Conservation (phyloP, 37 sponge, comb jelly and placozoan genomes). For the Sycon ciliatum region DNA sequence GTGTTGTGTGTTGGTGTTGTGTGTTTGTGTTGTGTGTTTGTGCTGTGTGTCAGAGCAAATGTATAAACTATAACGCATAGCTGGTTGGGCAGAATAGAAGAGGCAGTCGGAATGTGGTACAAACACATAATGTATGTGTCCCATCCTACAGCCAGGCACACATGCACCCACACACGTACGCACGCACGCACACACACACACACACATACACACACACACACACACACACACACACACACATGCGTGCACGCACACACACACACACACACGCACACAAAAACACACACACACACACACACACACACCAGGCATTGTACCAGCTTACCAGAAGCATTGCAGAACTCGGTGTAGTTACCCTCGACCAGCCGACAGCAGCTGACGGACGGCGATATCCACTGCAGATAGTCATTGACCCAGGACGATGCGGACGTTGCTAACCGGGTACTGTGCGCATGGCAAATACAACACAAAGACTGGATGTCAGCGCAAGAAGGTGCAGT, state of each 20-base stretch:
- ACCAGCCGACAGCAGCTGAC: constrained; percentile 62
- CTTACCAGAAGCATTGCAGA: constrained; percentile 30
- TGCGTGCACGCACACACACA: background rate
- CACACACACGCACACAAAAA: background rate
- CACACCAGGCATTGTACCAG: background rate
- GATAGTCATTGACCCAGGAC: constrained; percentile 89
- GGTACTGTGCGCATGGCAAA: constrained; percentile 32
- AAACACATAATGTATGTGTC: too few species aligned
- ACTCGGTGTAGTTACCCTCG: constrained; percentile 5
- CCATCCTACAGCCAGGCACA: too few species aligned
- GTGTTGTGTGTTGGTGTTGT: too few species aligned
- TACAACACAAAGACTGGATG: background rate
- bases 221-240: background rate
- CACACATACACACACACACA: background rate
- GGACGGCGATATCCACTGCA: constrained; percentile 67
- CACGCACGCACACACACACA: background rate
- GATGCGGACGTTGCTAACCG: constrained; percentile 65
- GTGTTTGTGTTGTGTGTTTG: too few species aligned
- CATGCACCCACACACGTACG: background rate
- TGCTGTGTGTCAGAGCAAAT: too few species aligned
- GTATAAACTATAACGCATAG: too few species aligned
- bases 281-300: constrained; percentile 5
- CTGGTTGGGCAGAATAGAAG: too few species aligned
- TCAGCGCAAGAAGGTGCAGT: too few species aligned
- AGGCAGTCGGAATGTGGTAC: too few species aligned